phyloP scores from a whole-genome alignment of 2,113 vertebrate genomes.

The Trachemys scripta region DNA sequence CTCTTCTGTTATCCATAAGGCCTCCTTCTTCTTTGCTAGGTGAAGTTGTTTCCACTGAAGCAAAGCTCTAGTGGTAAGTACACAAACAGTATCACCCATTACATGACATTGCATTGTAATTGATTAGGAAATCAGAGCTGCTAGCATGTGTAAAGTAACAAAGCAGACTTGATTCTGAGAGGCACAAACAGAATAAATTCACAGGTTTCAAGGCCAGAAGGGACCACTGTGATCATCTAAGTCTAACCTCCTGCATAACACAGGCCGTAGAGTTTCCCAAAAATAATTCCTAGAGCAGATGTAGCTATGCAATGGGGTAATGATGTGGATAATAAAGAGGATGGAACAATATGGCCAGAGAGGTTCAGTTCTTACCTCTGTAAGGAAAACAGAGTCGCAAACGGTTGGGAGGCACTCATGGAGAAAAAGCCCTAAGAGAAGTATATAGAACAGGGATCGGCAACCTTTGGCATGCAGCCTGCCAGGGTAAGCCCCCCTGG shows the following conservation, averaged over 20 bases:
- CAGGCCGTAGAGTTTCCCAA: background rate
- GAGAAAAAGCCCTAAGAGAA: background rate
- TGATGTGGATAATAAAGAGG: background rate
- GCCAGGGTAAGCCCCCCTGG: too few relatives aligned
- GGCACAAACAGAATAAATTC: background rate
- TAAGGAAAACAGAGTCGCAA: background rate
- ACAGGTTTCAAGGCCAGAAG: too few relatives aligned
- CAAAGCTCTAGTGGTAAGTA: slow-evolving; percentile 41
- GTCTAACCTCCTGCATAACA: too few relatives aligned
- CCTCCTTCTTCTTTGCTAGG: background rate
- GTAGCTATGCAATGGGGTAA: background rate
- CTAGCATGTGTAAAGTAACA: background rate
- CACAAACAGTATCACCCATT: background rate
- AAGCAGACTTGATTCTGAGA: background rate
- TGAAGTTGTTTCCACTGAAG: slow-evolving; percentile 58
- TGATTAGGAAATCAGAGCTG: background rate
- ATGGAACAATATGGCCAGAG: background rate
- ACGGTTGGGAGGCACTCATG: background rate
- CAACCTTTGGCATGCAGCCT: too few relatives aligned
- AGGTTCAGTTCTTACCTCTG: background rate
- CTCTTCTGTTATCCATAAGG: background rate
- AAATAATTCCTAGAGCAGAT: background rate
- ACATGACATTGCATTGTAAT: background rate
- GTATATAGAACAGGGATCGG: background rate
- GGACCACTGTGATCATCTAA: too few relatives aligned